phyloP scores from a whole-genome alignment of 2,888 invertebrate species.

The Smittia sp. region DNA sequence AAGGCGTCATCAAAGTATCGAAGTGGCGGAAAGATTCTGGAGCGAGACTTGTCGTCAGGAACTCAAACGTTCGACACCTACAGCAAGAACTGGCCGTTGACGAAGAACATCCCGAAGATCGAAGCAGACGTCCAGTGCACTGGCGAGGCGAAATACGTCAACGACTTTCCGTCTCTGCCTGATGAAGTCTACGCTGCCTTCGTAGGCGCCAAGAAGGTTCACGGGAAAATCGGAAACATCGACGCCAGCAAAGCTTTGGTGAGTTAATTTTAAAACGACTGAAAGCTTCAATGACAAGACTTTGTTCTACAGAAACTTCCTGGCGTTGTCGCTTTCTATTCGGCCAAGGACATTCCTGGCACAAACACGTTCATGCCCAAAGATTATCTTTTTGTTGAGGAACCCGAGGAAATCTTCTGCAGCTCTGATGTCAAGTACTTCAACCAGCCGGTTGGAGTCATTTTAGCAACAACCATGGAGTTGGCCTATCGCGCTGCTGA shows the following conservation, averaged over 20 bases:
- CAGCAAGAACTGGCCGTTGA: slow-evolving; percentile 69
- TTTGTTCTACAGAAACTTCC: slow-evolving; percentile 51
- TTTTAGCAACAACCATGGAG: slow-evolving; percentile 63
- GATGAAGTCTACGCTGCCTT: slow-evolving; percentile 65
- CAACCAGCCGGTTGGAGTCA: slow-evolving; percentile 72
- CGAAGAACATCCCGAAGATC: slow-evolving; percentile 69
- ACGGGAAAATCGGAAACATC: slow-evolving; percentile 59
- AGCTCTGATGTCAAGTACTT: slow-evolving; percentile 56
- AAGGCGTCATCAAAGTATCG: slow-evolving; percentile 55
- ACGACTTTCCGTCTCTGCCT: slow-evolving; percentile 66
- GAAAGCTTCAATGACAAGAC: neutral
- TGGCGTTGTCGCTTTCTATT: slow-evolving; percentile 64
- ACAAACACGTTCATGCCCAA: slow-evolving; percentile 58
- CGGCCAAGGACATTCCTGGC: slow-evolving; percentile 69
- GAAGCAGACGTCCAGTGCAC: slow-evolving; percentile 67
- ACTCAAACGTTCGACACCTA: slow-evolving; percentile 69
- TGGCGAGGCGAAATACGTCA: slow-evolving; percentile 75
- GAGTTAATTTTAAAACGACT: neutral
- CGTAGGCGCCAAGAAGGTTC: slow-evolving; percentile 60
- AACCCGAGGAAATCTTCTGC: slow-evolving; percentile 52
- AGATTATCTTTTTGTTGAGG: slow-evolving; percentile 45
- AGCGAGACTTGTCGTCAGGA: slow-evolving; percentile 65
- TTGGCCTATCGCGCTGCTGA: slow-evolving; percentile 61
- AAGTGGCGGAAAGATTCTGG: slow-evolving; percentile 61
- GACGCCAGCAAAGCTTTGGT: slow-evolving; percentile 60